Conservation (phyloP, 2,113 vertebrate species). For the Panthera tigris region DNA sequence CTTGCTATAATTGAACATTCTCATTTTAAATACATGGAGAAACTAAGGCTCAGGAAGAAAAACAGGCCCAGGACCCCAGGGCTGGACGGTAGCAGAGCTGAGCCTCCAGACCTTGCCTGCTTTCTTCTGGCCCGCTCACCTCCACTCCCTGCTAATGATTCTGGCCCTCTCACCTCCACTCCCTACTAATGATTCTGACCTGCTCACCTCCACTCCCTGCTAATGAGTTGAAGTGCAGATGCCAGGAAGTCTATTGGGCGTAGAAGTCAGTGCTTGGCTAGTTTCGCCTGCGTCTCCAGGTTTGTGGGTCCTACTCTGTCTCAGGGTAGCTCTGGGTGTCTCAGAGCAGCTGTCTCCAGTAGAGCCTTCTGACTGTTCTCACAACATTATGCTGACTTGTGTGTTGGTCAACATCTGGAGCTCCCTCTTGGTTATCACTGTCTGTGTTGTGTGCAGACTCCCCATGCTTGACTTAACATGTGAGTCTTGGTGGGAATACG, state of each 20-base stretch:
- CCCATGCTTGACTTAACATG: background rate
- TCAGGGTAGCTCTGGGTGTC: background rate
- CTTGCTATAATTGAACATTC: background rate
- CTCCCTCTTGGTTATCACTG: background rate
- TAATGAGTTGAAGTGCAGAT: background rate
- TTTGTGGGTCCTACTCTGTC: background rate
- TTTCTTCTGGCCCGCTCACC: background rate
- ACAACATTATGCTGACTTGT: background rate
- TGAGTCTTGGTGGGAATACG: background rate
- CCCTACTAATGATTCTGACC: background rate
- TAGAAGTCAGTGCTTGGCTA: background rate
- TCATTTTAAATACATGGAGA: constrained; percentile 22
- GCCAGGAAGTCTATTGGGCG: background rate
- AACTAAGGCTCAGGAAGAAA: background rate
- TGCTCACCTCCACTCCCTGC: background rate
- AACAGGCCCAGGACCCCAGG: no score
- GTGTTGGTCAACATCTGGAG: background rate
- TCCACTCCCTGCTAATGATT: background rate
- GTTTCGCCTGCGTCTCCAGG: background rate
- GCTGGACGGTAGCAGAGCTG: background rate
- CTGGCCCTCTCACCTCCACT: background rate
- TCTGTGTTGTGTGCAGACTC: background rate
- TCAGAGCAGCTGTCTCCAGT: background rate
- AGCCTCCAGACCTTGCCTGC: background rate
- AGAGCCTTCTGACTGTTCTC: background rate